These are phyloP conservation scores for Trematocara variabile DNA, from an alignment of 2,113 vertebrate species.

Conservation along the genomic window DNA sequence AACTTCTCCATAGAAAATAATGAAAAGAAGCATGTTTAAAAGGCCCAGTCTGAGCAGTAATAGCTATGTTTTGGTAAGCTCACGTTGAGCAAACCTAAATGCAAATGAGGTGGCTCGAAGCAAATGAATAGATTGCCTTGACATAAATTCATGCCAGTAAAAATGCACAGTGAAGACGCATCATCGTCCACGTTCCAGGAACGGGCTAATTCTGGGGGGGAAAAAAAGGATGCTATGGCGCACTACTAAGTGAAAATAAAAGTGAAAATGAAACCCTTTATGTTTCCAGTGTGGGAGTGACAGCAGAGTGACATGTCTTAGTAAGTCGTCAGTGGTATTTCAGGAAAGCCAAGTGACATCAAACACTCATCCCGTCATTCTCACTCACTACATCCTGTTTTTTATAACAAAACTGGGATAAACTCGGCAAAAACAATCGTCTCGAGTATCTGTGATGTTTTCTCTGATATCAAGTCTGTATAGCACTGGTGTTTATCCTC, in stretches of 20 bases:
- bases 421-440: not conserved
- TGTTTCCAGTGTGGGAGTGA: slow-evolving; percentile 28
- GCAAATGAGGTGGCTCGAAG: not conserved
- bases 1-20: not conserved
- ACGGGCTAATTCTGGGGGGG: not conserved
- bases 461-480: not conserved
- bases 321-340: slow-evolving; percentile 20
- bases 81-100: not conserved
- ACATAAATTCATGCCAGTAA: not conserved
- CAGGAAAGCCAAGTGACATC: not conserved
- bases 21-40: slow-evolving; percentile 15
- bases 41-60: not conserved
- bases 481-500: not conserved
- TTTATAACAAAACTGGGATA: not conserved
- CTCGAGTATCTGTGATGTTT: not conserved
- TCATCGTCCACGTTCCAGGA: not conserved
- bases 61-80: not conserved
- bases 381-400: not conserved
- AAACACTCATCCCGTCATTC: not conserved
- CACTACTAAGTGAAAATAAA: not conserved
- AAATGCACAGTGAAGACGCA: not conserved
- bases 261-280: slow-evolving; percentile 1
- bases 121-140: not conserved
- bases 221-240: not conserved
- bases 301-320: not conserved